Base-by-base conservation (phyloP, 2,113 vertebrate species). In the Dasyornis broadbenti region DNA sequence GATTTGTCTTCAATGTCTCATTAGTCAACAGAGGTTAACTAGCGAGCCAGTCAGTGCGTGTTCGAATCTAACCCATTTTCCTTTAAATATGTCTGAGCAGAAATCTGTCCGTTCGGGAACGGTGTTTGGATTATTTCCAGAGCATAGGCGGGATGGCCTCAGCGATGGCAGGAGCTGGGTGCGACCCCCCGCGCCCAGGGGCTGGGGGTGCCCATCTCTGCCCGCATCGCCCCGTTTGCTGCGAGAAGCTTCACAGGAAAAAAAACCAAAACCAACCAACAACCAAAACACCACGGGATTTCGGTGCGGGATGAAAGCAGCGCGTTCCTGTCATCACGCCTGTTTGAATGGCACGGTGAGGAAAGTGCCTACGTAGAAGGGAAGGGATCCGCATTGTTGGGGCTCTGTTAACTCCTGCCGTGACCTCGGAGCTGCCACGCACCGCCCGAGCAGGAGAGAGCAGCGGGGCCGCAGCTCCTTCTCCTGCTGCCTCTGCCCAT, bases 21-120 rank as follows among this genome's bases (percentile, higher is more conserved):
- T 86, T 83, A 94, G 90, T 9, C 87, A 72, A 4, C 87, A 87
- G 86, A 89, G 96, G 93, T 95, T 94, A 91, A 94, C 69, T 15
- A 82, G 59, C 54, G 9, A 11, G 63, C 65, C 76, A 13, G 35
- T 82, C 19, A 77, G 60, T 9, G 91, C 91, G 11, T 8, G 88
- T 40, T 57, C 87, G 66, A 66, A 91, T 39, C 78, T 91, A 68
- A 30, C 42, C 87, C 91, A 3, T 69, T 44, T 64, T 33, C 64
- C 63, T 85, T 40, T 40, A 52, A 87, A 82, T 31, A 15, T 2
- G 22, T 12, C 78, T 22, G 70, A 85, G 78, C 66, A 69, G 70
- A 35, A 59, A 50, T 10, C 66, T 69, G 39, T 27, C 73, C 53
- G 37, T 10, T 57, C 69, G 13, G 70, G 61, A 69, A 30, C 1